Conservation (phyloP, 2,113 vertebrate genomes). For the Xenopus laevis region DNA sequence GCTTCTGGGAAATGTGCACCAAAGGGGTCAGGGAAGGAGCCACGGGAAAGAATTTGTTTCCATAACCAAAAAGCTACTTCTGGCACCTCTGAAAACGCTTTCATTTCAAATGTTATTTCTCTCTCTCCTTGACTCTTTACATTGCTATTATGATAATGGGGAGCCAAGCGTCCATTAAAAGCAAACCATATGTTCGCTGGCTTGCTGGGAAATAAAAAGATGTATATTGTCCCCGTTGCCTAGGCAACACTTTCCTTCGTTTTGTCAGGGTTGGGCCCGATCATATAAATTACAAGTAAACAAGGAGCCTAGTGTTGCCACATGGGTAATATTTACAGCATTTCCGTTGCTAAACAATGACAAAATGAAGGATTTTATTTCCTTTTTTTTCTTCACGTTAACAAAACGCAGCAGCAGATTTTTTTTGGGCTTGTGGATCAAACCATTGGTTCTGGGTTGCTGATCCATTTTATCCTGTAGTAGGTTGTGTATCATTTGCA, state of each 20-base stretch:
- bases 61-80: neutral
- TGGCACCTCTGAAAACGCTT: slow-evolving; percentile 7
- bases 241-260: slow-evolving; percentile 38
- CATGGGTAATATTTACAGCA: slow-evolving; percentile 45
- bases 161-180: slow-evolving; percentile 41
- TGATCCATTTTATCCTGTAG: neutral
- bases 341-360: slow-evolving; percentile 45
- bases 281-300: slow-evolving; percentile 45
- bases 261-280: slow-evolving; percentile 45
- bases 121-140: slow-evolving; percentile 34
- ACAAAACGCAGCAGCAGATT: slow-evolving; percentile 8
- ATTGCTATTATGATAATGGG: slow-evolving; percentile 43
- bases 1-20: neutral
- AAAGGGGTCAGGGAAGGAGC: neutral
- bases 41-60: neutral
- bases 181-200: slow-evolving; percentile 41
- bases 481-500: too few relatives aligned
- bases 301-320: slow-evolving; percentile 43
- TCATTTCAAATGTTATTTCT: slow-evolving; percentile 24
- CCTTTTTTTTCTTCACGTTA: slow-evolving; percentile 6
- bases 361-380: slow-evolving; percentile 39
- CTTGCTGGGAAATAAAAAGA: slow-evolving; percentile 46
- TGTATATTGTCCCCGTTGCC: slow-evolving; percentile 43
- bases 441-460: neutral
- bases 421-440: slow-evolving; percentile 4